Percentiles rank a stretch among this genome's conserved stretches.
phyloP scores from a whole-genome alignment of 2,888 invertebrate species.

The Torymus aiolomorphi region DNA sequence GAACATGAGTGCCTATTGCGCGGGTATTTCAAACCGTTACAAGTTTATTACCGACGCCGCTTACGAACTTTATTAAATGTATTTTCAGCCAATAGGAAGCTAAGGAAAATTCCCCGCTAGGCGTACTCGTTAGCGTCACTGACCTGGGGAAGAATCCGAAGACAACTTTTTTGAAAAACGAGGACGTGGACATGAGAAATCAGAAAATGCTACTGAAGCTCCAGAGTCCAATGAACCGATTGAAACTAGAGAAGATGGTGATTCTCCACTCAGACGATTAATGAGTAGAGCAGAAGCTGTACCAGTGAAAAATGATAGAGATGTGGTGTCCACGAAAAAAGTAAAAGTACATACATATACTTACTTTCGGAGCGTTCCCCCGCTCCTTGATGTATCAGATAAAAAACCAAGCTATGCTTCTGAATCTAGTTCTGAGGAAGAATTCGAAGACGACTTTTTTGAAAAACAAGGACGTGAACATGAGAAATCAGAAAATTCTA shows the following conservation, averaged over 20 bases:
- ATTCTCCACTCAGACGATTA: constrained; percentile 84
- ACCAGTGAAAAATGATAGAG: constrained; percentile 97
- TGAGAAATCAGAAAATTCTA: constrained; percentile 71
- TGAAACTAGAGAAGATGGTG: constrained; percentile 74
- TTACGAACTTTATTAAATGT: too few relatives aligned
- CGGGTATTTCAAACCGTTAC: too few relatives aligned
- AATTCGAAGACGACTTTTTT: constrained; percentile 91
- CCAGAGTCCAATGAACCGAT: constrained; percentile 75
- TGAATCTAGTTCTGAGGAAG: constrained; percentile 89
- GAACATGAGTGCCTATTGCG: too few relatives aligned
- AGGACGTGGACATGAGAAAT: constrained; percentile 69
- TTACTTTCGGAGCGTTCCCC: too few relatives aligned
- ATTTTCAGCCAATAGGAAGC: too few relatives aligned
- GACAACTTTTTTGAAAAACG: constrained; percentile 88
- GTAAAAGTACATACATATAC: too few relatives aligned
- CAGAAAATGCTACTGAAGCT: constrained; percentile 74
- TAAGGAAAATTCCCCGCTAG: too few relatives aligned
- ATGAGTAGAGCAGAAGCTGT: constrained; percentile 98
- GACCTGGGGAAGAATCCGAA: constrained; percentile 91
- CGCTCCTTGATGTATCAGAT: too few relatives aligned
- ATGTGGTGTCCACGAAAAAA: constrained; percentile 96
- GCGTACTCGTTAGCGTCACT: too few relatives aligned
- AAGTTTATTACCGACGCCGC: too few relatives aligned
- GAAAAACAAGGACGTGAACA: constrained; percentile 77
- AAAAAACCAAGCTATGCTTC: constrained; percentile 98